Evolutionary conservation across 2,888 invertebrate species (phyloP), one percentile per base, ranked within the genome.

Genomic region (Germaria angustata): DNA sequence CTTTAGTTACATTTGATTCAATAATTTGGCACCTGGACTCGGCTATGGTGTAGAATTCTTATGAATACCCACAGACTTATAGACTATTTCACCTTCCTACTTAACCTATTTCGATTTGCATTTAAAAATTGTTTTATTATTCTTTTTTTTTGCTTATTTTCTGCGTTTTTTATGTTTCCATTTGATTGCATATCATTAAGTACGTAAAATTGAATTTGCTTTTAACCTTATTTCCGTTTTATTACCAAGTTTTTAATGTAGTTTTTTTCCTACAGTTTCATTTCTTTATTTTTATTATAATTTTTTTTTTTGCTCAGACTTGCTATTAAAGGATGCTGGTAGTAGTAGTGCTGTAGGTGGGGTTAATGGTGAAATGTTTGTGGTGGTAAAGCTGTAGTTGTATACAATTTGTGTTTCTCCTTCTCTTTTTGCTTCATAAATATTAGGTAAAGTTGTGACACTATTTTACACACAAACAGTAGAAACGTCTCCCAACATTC

Each of bases 101-200:
- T 85, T 85, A 81, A 84, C 85, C 84, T 84, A 85, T 79, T 85
- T 85, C 76, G 76, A 84, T 84, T 85, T 81, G 68, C 80, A 80
- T 83, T 85, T 59, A 79, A 84, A 81, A 75, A 66, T 65, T 61
- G 51, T 53, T 51, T 39, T 71, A 66, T 65, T 61, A 46, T 53
- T 51, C 24, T 71, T 79, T 80, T 69, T 75, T 34, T 59, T 76
- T 65, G 36, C 53, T 55, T 71, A 53, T 78, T 32, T 39, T 55
- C 51, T 9, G 15, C 44, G 22, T 73, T 69, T 77, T 68, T 76
- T 63, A 55, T 79, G 39, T 66, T 84, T 84, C 81, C 81, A 81
- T 79, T 84, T 80, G 79, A 84, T 79, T 80, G 84, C 81, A 84
- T 81, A 77, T 80, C 73, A 82, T 82, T 84, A 84, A 84, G 84